Percentiles rank a stretch among this genome's conserved stretches.
These are phyloP conservation scores for Felis catus DNA, from an alignment of 2,113 vertebrate species.

Conservation along the genomic window F.catus_Fca126_mat1.0 CM031411.1:19823501-19824000, in stretches of 20 bases:
- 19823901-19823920: too few relatives aligned
- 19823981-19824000: slow-evolving; percentile 92
- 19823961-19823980: slow-evolving; percentile 94
- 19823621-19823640: neutral
- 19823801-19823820: too few relatives aligned
- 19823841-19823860: too few relatives aligned
- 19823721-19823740: neutral
- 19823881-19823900: too few relatives aligned
- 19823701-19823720: neutral
- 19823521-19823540: neutral
- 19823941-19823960: slow-evolving; percentile 91
- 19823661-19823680: slow-evolving; percentile 5
- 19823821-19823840: too few relatives aligned
- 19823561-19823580: neutral
- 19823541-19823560: neutral
- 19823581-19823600: neutral
- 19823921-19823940: slow-evolving; percentile 93
- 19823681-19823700: neutral
- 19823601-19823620: neutral
- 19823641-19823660: neutral
- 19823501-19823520: neutral
- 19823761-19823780: slow-evolving; percentile 78
- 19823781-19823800: slow-evolving; percentile 88
- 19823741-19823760: slow-evolving; percentile 66
- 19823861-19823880: too few relatives aligned